Evolutionary conservation across 2,797 vertebrate genomes (phyloP), one percentile per base, ranked within the genome.

Genomic region (Artibeus lituratus): DNA sequence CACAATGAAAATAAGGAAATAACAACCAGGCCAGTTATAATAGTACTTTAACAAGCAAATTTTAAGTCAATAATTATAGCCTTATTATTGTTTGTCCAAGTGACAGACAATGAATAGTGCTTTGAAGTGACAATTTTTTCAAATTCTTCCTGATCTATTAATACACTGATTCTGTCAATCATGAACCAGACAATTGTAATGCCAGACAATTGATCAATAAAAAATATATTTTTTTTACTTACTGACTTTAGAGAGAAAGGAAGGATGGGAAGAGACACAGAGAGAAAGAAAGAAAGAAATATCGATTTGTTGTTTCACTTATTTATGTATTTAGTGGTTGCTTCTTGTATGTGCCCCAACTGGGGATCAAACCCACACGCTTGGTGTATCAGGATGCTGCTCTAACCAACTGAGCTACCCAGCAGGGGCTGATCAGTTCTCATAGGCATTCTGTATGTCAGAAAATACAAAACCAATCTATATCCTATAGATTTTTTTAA

Each of bases 1-100:
- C 19, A 57, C 29, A 59, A 14, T 82, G 32, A 93, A 96, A 83
- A 95, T 70, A 69, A 83, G 57, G 55, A 84, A 88, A 86, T 57
- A 90, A 67, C 24, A 32, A 82, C 21, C 4, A 80, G 21, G 7
- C 18, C 11, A 49, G 35, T 14, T 47, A 81, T 44, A 82, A 76
- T 69, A 44, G 39, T 44, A 72, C 26, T 80, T 88, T 77, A 73
- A 74, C 15, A 80, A 65, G 16, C 21, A 88, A 29, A 74, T 65
- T 80, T 94, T 88, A 21, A 35, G 12, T 87, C 57, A 82, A 35
- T 62, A 87, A 77, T 80, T 81, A 85, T 4, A 92, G 76, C 51
- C 29, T 92, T 35, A 73, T 92, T 35, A 73, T 67, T 51, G 18
- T 72, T 78, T 78, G 81, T 7, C 29, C 10, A 26, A 39, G 19